Evolutionary conservation across 2,113 vertebrate species (phyloP).

Genomic region (Chrysochloris asiatica): DNA sequence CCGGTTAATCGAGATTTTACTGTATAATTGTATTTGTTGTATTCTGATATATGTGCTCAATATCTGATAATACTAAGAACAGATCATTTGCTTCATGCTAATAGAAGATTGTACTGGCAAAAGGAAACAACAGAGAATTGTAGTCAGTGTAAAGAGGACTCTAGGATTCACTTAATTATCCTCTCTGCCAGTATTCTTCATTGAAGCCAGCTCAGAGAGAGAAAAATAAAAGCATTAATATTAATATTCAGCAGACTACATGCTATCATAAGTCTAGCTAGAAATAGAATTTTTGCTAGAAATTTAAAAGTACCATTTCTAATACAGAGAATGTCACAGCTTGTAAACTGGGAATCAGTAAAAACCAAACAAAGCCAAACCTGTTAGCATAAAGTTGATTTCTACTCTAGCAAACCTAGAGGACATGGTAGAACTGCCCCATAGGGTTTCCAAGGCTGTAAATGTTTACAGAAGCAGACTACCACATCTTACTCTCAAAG

Average conservation of each 20-base stretch:
- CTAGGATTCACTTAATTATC: constrained; percentile 4
- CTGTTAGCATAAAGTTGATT: background rate
- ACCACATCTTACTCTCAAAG: background rate
- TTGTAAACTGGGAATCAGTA: constrained; percentile 21
- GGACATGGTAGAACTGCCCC: background rate
- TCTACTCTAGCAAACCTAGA: background rate
- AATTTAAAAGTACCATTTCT: constrained; percentile 44
- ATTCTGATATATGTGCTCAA: constrained; percentile 41
- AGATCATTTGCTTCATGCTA: constrained; percentile 41
- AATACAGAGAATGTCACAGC: background rate
- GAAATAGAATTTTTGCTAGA: background rate
- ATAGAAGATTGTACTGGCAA: constrained; percentile 2
- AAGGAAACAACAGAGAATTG: constrained; percentile 34
- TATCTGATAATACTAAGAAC: background rate
- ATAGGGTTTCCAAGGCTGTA: background rate
- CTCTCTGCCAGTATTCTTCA: background rate
- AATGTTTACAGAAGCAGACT: background rate
- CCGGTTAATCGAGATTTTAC: constrained; percentile 71
- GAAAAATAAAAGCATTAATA: constrained; percentile 27
- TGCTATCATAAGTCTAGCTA: background rate
- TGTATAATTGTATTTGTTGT: constrained; percentile 58
- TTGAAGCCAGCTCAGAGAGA: constrained; percentile 34
- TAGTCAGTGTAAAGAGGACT: background rate
- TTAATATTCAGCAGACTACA: constrained; percentile 17
- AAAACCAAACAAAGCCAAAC: background rate